Base-by-base conservation (phyloP, 2,797 vertebrate species). In the Poecile montanus region DNA sequence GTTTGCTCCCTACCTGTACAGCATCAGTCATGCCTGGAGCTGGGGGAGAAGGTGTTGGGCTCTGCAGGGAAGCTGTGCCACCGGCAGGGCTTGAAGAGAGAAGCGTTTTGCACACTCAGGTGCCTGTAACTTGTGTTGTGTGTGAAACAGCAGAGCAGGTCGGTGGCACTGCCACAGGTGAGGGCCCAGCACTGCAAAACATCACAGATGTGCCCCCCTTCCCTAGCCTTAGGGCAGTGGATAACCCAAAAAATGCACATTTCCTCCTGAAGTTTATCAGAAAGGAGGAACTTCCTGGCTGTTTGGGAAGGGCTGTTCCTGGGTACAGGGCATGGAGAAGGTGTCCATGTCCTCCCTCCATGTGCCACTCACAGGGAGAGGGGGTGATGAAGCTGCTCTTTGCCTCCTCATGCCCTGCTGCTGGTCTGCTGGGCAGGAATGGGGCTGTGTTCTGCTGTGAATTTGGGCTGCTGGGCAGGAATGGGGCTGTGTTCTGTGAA, bases 281-380 rank as follows among this genome's bases (percentile, higher is more conserved):
- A 53, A 67, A 56, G 27, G 7, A 58, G 45, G 26, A 16, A 2
- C 58, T 26, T 44, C 22, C 25, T 4, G 1, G 23, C 26, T 45
- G 1, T 3, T 10, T 29, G 36, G 70, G 27, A 85, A 6, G 15
- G 29, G 26, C 36, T 29, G 26, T 61, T 58, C 21, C 27, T 66
- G 57, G 48, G n/a, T 12, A 3, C 6, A 11, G n/a, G 51, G 4
- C 29, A 21, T 3, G 19, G 56, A 32, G 42, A 40, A 62, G 36
- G 50, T 63, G 51, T 63, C 45, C 38, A 0, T 15, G 34, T 32
- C 13, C 16, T 56, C 63, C 19, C 4, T 63, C 19, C n/a, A 0
- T 0, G 2, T 50, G 29, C 42, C 58, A 47, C 30, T 32, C 2
- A 1, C 42, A 42, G 57, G 62, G 62, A 72, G 42, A 1, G 0